Conservation (phyloP, 1,140 invertebrate genomes). For the Macrobrachium nipponense region DNA sequence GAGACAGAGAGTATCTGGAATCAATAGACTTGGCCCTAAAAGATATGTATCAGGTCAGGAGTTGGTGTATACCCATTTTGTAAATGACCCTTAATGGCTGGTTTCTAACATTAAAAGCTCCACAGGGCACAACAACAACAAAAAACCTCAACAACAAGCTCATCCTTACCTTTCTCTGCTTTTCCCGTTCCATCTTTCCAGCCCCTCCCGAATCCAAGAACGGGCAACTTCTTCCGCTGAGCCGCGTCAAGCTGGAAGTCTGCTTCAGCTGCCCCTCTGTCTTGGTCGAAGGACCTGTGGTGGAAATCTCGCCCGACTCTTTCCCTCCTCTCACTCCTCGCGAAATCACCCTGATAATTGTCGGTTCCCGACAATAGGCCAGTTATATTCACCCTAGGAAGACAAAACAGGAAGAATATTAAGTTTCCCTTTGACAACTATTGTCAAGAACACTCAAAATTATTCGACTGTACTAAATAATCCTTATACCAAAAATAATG, state of each 20-base stretch:
- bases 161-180: slow-evolving; percentile 78
- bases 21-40: too few species aligned
- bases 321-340: slow-evolving; percentile 23
- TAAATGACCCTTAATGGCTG: too few species aligned
- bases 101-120: too few species aligned
- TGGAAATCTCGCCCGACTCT: slow-evolving; percentile 20
- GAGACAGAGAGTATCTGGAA: too few species aligned
- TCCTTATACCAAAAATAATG: too few species aligned
- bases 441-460: not conserved
- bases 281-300: slow-evolving; percentile 18
- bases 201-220: slow-evolving; percentile 95
- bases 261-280: slow-evolving; percentile 29
- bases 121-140: too few species aligned
- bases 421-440: too few species aligned
- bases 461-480: too few species aligned
- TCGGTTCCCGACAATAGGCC: slow-evolving; percentile 42
- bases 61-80: too few species aligned
- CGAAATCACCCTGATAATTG: slow-evolving; percentile 13
- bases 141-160: not conserved
- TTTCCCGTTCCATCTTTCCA: slow-evolving; percentile 97
- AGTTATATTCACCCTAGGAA: slow-evolving; percentile 51
- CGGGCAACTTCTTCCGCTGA: slow-evolving; percentile 89
- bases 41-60: too few species aligned
- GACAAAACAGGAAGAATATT: not conserved
- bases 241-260: slow-evolving; percentile 78